Evolutionary conservation across 2,113 vertebrate species (phyloP).

Genomic region (Nestor notabilis): DNA sequence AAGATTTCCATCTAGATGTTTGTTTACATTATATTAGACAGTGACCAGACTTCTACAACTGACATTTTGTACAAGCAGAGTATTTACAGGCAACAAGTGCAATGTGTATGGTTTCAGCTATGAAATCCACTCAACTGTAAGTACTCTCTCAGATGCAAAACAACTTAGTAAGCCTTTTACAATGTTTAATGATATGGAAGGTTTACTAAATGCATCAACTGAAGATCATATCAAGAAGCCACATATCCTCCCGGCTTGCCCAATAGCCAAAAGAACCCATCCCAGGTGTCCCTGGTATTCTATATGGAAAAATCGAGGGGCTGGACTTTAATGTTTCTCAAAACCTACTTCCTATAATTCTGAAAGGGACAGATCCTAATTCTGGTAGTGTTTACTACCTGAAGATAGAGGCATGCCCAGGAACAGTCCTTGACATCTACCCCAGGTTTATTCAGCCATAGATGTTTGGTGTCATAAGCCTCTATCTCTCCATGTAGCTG

Average conservation of each 20-base stretch:
- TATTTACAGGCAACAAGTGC: too few relatives aligned
- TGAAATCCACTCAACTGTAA: not conserved
- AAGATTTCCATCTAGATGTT: not conserved
- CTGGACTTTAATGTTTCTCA: not conserved
- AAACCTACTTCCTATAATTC: not conserved
- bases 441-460: not conserved
- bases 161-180: not conserved
- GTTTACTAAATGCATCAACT: not conserved
- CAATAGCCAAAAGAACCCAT: not conserved
- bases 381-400: not conserved
- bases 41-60: not conserved
- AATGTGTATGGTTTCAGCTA: not conserved
- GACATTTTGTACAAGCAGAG: too few relatives aligned
- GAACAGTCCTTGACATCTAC: not conserved
- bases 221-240: not conserved
- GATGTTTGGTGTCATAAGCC: not conserved
- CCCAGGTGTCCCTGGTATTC: not conserved
- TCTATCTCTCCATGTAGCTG: not conserved
- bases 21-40: not conserved
- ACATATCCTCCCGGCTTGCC: not conserved
- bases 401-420: not conserved
- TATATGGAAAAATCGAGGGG: not conserved
- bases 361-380: not conserved
- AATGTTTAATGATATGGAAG: not conserved
- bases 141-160: not conserved